Evolutionary conservation across 1,140 invertebrate species (phyloP).

Genomic region (Heterodera carotae): DNA sequence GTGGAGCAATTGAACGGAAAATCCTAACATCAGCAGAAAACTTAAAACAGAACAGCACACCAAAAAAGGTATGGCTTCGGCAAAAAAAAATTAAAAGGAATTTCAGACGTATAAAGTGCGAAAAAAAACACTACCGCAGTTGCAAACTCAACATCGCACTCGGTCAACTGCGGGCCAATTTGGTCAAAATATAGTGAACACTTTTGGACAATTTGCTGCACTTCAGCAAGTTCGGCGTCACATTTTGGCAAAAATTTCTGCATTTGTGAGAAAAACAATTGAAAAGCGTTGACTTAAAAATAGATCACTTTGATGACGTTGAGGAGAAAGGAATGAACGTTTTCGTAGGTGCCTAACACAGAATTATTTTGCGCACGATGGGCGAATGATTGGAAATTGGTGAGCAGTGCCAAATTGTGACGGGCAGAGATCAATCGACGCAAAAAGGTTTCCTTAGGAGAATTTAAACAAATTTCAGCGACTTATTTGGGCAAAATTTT

Average conservation of each 20-base stretch:
- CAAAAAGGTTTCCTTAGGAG: conserved; percentile 46
- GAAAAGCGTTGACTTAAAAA: not conserved
- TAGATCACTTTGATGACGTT: conserved; percentile 48
- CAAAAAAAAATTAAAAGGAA: conserved; percentile 6
- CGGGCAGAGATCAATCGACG: conserved; percentile 41
- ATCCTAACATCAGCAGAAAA: too few species aligned
- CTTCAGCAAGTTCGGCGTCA: conserved; percentile 12
- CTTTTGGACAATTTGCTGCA: conserved; percentile 17
- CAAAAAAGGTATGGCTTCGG: too few species aligned
- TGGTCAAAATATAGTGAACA: conserved; percentile 15
- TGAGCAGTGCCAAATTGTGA: conserved; percentile 55
- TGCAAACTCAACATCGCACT: conserved; percentile 52
- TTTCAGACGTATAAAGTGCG: not conserved
- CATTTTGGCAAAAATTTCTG: conserved; percentile 6
- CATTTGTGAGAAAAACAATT: not conserved
- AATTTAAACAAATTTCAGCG: conserved; percentile 11
- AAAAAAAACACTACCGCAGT: not conserved
- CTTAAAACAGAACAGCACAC: too few species aligned
- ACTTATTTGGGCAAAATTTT: not conserved
- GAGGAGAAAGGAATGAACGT: conserved; percentile 52
- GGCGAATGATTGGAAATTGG: conserved; percentile 61
- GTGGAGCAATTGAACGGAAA: too few species aligned
- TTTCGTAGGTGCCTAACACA: conserved; percentile 55
- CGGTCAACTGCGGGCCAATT: conserved; percentile 4
- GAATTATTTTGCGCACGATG: conserved; percentile 59